Conservation (phyloP, 2,888 invertebrate genomes). For the Phrixothrix hirtus region DNA sequence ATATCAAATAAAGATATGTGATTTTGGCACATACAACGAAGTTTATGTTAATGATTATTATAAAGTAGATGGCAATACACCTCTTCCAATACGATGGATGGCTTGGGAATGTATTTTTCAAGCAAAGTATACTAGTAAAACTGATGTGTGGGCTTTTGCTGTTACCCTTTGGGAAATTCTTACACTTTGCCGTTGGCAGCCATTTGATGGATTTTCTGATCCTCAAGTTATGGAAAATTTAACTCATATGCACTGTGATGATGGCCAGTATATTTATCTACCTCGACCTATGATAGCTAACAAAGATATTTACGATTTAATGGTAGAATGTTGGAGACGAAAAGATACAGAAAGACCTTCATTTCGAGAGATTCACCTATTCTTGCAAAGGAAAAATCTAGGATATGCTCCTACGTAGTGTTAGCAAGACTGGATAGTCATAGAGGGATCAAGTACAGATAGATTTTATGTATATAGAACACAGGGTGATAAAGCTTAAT, state of each 20-base stretch:
- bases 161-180: slow-evolving; percentile 87
- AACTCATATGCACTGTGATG: slow-evolving; percentile 68
- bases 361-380: slow-evolving; percentile 80
- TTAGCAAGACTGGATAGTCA: slow-evolving; percentile 52
- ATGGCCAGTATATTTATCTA: slow-evolving; percentile 64
- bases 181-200: slow-evolving; percentile 74
- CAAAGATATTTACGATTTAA: slow-evolving; percentile 82
- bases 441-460: slow-evolving; percentile 38
- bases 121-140: slow-evolving; percentile 85
- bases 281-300: slow-evolving; percentile 72
- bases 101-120: slow-evolving; percentile 83
- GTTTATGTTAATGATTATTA: slow-evolving; percentile 80
- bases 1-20: slow-evolving; percentile 81
- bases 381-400: slow-evolving; percentile 74
- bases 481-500: slow-evolving; percentile 53
- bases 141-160: slow-evolving; percentile 90
- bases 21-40: slow-evolving; percentile 84
- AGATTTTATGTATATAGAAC: slow-evolving; percentile 52
- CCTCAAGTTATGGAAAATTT: slow-evolving; percentile 81
- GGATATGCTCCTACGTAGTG: slow-evolving; percentile 62
- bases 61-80: slow-evolving; percentile 74
- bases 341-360: slow-evolving; percentile 75
- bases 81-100: slow-evolving; percentile 87
- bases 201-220: slow-evolving; percentile 76
- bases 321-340: slow-evolving; percentile 84